Conservation (phyloP, 2,888 invertebrate species). For the Uropetala carovei region DNA sequence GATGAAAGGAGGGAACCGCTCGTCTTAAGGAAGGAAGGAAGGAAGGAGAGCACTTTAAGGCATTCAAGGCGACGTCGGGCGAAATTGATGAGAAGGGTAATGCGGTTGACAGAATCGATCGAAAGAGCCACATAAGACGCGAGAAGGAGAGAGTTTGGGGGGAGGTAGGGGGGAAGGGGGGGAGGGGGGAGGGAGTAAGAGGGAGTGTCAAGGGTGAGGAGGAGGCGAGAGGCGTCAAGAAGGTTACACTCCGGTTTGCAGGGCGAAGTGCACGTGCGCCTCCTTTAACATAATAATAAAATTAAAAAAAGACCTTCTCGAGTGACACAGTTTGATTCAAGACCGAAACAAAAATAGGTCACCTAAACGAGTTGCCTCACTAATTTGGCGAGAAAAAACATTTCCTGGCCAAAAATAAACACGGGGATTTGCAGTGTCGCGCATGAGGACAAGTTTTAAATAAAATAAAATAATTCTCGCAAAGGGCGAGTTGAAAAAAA, state of each 20-base stretch:
- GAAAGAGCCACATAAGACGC: not conserved
- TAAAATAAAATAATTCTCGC: no score
- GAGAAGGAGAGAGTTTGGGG: not conserved
- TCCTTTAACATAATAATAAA: no score
- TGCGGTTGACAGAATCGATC: slow-evolving; percentile 32
- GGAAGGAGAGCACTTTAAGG: no score
- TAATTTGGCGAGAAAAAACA: not conserved
- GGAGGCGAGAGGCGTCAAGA: no score
- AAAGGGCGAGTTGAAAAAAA: no score
- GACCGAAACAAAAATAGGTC: not conserved
- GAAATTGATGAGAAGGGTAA: slow-evolving; percentile 10
- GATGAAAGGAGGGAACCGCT: no score
- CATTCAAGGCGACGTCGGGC: not conserved
- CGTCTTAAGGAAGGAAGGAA: no score
- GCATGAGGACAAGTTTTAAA: no score
- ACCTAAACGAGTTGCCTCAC: not conserved
- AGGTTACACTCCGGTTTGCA: no score
- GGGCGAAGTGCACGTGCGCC: no score
- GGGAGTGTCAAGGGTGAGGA: no score
- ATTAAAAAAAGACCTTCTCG: not conserved
- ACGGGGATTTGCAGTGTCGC: not conserved
- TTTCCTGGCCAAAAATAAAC: not conserved
- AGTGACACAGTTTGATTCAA: not conserved
- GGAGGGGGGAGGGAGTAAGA: no score
- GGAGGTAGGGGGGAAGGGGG: not conserved